Conservation (phyloP, 2,113 vertebrate species). For the Thinocorus orbignyianus region DNA sequence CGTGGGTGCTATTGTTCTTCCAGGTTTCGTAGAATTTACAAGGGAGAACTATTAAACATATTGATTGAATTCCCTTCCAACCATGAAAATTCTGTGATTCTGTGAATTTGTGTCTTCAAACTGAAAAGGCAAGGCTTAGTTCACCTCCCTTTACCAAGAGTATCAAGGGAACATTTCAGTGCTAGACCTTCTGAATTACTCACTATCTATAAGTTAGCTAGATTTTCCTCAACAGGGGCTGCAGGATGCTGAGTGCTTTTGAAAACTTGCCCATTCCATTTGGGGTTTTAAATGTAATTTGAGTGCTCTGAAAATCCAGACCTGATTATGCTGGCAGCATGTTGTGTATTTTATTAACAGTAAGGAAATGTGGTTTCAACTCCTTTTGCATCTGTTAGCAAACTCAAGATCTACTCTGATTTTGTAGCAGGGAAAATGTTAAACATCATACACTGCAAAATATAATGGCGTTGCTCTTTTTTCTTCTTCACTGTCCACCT, state of each 20-base stretch:
- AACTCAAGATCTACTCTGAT: conserved; percentile 34
- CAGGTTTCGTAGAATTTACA: background rate
- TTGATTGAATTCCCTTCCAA: background rate
- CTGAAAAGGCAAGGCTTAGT: background rate
- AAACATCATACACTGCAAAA: background rate
- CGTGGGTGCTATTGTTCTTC: background rate
- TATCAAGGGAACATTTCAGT: background rate
- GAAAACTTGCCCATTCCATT: background rate
- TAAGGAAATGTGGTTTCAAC: background rate
- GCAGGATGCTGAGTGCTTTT: background rate
- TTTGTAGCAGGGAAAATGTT: background rate
- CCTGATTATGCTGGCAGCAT: background rate
- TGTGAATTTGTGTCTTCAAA: background rate
- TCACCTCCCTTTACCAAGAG: background rate
- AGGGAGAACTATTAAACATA: background rate
- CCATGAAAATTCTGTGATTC: no score
- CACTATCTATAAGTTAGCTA: fast-evolving
- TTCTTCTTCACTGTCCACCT: background rate
- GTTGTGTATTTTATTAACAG: conserved; percentile 15
- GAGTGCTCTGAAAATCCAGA: background rate
- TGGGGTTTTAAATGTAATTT: background rate
- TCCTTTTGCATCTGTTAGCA: background rate
- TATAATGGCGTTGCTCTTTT: background rate
- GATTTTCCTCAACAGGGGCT: background rate
- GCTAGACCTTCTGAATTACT: background rate